phyloP scores from a whole-genome alignment of 2,113 vertebrate genomes.

The Tachysurus fulvidraco region DNA sequence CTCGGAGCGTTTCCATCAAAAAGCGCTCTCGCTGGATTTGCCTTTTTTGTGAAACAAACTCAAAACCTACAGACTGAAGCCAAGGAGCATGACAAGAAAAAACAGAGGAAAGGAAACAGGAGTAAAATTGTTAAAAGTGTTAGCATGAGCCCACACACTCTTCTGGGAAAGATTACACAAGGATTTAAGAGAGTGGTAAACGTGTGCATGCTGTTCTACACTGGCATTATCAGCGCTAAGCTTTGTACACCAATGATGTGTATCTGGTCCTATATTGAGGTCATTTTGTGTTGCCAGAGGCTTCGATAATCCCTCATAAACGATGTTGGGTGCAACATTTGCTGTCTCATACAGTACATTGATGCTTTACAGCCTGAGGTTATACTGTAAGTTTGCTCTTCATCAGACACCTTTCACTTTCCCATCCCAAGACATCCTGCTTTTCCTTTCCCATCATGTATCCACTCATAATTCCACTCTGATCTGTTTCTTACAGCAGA shows the following conservation, averaged over 20 bases:
- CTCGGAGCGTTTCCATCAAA: slow-evolving; percentile 75
- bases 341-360: slow-evolving; percentile 34
- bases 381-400: not conserved
- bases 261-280: slow-evolving; percentile 74
- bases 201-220: slow-evolving; percentile 29
- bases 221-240: slow-evolving; percentile 62
- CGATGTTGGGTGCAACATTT: slow-evolving; percentile 72
- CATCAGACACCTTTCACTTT: not conserved
- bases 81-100: not conserved
- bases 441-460: not conserved
- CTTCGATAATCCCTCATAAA: slow-evolving; percentile 72
- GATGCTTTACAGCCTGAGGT: not conserved
- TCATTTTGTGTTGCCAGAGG: slow-evolving; percentile 63
- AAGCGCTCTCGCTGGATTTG: slow-evolving; percentile 68
- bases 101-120: not conserved
- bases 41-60: slow-evolving; percentile 61
- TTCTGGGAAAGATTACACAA: slow-evolving; percentile 64
- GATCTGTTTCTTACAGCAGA: not conserved
- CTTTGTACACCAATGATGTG: slow-evolving; percentile 66
- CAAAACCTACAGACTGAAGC: slow-evolving; percentile 52
- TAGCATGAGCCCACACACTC: slow-evolving; percentile 58
- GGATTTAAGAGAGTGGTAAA: slow-evolving; percentile 64
- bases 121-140: slow-evolving; percentile 46
- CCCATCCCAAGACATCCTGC: not conserved
- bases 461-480: not conserved